A percentile compares a stretch with the other conserved stretches of the same genome.
Evolutionary conservation across 2,888 invertebrate genomes (phyloP).

Genomic region (Metalampra italica): DNA sequence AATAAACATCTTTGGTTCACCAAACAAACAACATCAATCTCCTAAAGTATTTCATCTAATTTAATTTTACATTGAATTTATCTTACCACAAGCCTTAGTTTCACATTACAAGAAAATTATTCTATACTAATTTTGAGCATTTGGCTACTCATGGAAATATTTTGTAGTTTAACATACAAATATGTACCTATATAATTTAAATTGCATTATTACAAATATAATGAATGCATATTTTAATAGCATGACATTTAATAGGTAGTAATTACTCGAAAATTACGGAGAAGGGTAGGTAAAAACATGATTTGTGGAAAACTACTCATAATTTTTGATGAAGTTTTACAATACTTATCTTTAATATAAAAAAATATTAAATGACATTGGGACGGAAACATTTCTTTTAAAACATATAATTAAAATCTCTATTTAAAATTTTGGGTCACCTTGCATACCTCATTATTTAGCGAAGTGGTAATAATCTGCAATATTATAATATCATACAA

Average conservation of each 20-base stretch:
- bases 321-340: conserved; percentile 36
- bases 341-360: conserved; percentile 32
- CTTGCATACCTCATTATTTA: not conserved
- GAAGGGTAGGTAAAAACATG: conserved; percentile 35
- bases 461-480: no score
- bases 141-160: conserved; percentile 36
- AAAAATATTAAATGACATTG: conserved; percentile 69
- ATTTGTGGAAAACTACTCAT: conserved; percentile 31
- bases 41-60: conserved; percentile 34
- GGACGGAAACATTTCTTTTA: conserved; percentile 73
- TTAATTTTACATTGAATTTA: conserved; percentile 36
- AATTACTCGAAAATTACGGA: conserved; percentile 12
- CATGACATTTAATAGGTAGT: conserved; percentile 20
- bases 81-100: conserved; percentile 62
- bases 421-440: not conserved
- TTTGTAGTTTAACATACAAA: conserved; percentile 2
- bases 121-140: conserved; percentile 49
- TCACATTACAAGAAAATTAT: conserved; percentile 48
- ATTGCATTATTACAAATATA: conserved; percentile 44
- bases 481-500: not conserved
- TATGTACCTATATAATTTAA: conserved; percentile 27
- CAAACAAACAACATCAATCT: conserved; percentile 68
- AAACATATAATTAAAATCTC: conserved; percentile 10
- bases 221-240: conserved; percentile 41
- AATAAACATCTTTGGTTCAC: conserved; percentile 75